A percentile compares a stretch with the other conserved stretches of the same genome.
phyloP scores from a whole-genome alignment of 2,888 invertebrate genomes.

The Liodrosophila aerea region DNA sequence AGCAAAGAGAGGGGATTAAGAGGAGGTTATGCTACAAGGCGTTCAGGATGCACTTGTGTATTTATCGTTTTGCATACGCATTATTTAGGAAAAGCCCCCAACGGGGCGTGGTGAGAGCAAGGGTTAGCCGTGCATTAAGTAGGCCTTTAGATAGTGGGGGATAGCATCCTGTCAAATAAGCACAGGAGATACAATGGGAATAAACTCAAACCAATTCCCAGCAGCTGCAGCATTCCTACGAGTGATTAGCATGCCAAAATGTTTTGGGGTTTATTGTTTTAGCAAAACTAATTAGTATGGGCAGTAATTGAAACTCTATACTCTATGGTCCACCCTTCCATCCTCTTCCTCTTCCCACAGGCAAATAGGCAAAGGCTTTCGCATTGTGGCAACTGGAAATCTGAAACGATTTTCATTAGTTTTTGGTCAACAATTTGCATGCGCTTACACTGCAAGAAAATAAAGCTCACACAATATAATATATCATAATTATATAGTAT shows the following conservation, averaged over 20 bases:
- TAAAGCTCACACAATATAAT: no score
- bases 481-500: no score
- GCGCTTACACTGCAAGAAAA: no score
- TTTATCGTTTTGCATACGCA: conserved; percentile 73
- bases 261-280: conserved; percentile 64
- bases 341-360: no score
- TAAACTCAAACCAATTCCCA: not conserved
- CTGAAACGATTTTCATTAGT: conserved; percentile 17
- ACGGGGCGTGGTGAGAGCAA: conserved; percentile 19
- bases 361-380: no score
- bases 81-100: conserved; percentile 63
- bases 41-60: conserved; percentile 54
- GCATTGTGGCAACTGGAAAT: not conserved
- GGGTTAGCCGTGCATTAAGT: conserved; percentile 47
- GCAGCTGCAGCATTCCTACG: conserved; percentile 57
- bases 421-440: no score
- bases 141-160: conserved; percentile 31
- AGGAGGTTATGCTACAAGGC: no score
- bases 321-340: not conserved
- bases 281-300: conserved; percentile 69
- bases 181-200: conserved; percentile 1
- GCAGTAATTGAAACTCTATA: conserved; percentile 62
- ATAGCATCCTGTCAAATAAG: conserved; percentile 23
- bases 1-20: not conserved
- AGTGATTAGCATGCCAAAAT: conserved; percentile 66